Evolutionary conservation across 64 coral and sea anemone species (phyloP).

Genomic region (Pocillopora verrucosa): DNA sequence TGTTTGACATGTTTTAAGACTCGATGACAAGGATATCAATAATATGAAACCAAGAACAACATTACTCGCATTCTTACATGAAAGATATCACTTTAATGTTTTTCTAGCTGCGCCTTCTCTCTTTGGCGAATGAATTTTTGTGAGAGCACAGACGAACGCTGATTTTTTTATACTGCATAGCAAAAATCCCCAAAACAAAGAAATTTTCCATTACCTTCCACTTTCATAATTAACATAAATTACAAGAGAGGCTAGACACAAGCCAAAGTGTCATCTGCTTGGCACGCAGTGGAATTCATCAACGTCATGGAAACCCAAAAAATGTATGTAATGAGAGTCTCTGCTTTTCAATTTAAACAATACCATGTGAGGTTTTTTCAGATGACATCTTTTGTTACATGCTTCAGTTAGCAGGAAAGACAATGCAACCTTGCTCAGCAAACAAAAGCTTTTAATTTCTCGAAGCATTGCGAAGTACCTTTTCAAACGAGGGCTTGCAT

Average conservation of each 20-base stretch:
- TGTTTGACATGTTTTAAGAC: background rate
- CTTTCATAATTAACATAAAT: background rate
- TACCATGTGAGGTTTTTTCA: background rate
- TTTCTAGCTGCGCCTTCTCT: background rate
- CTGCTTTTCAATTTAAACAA: conserved; percentile 9
- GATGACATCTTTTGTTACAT: conserved; percentile 9
- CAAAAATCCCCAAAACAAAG: too few relatives aligned
- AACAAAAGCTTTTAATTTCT: background rate
- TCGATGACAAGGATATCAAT: background rate
- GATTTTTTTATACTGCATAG: background rate
- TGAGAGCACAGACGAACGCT: background rate
- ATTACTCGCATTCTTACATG: background rate
- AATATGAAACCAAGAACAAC: background rate
- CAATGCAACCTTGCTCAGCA: background rate
- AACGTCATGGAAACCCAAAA: background rate
- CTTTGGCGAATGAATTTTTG: background rate
- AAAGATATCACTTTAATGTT: background rate
- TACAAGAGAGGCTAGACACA: background rate
- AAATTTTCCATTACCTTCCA: too few relatives aligned
- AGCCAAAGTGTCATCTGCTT: background rate
- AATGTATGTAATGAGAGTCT: background rate
- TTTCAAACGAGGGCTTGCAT: background rate
- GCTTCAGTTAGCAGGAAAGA: background rate
- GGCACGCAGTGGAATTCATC: background rate
- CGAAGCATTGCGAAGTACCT: background rate